These are phyloP conservation scores for Geococcyx californianus DNA, from an alignment of 2,113 vertebrate species.

Conservation along the genomic window DNA sequence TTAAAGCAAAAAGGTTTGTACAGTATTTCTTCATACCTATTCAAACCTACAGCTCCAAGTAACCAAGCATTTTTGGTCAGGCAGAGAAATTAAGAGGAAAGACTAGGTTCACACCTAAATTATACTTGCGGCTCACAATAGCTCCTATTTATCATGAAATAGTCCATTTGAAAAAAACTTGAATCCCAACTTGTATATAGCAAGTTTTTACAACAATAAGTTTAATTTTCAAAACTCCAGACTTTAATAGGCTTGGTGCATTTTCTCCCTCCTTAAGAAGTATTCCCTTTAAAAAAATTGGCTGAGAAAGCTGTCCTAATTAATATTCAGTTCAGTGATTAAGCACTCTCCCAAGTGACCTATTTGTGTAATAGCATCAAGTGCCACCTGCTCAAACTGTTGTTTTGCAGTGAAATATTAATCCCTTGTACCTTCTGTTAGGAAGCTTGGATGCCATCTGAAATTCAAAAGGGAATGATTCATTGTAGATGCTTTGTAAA, in stretches of 20 bases:
- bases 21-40: not conserved
- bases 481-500: constrained; percentile 44
- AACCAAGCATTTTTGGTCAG: not conserved
- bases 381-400: constrained; percentile 64
- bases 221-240: not conserved
- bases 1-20: not conserved
- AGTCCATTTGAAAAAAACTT: not conserved
- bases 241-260: not conserved
- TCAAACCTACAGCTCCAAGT: not conserved
- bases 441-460: constrained; percentile 46
- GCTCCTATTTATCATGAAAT: not conserved
- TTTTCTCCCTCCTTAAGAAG: not conserved
- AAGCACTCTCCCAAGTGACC: constrained; percentile 56
- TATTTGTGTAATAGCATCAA: constrained; percentile 60
- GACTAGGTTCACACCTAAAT: accelerated
- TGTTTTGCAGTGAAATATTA: constrained; percentile 55
- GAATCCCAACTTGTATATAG: accelerated
- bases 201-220: not conserved
- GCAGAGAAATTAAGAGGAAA: not conserved
- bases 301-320: constrained; percentile 46
- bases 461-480: constrained; percentile 39
- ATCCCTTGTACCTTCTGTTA: constrained; percentile 50
- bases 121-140: not conserved
- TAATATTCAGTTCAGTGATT: constrained; percentile 67
- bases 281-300: not conserved